Evolutionary conservation across 2,797 vertebrate species (phyloP).

Genomic region (Ceyx erithaca): DNA sequence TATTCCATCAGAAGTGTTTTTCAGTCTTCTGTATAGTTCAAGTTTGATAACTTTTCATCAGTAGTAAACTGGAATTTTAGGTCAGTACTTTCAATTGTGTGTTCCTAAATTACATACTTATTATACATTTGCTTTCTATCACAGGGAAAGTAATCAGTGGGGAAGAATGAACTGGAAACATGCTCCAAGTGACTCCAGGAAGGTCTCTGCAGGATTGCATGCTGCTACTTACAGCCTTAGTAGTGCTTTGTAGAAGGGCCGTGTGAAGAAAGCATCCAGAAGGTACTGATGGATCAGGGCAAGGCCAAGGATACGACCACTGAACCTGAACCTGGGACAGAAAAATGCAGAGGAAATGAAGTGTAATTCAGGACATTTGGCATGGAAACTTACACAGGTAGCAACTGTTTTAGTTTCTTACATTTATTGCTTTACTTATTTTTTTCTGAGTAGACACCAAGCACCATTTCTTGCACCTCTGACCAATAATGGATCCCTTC

Average conservation of each 20-base stretch:
- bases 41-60: not conserved
- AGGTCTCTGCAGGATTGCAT: not conserved
- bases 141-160: not conserved
- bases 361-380: not conserved
- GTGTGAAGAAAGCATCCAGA: constrained; percentile 90
- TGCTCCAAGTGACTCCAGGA: fast-evolving
- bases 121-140: not conserved
- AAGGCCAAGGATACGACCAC: constrained; percentile 95
- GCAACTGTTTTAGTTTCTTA: not conserved
- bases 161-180: not conserved
- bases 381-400: not conserved
- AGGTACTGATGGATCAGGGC: constrained; percentile 98
- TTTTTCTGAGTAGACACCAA: not conserved
- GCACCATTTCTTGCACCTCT: not conserved
- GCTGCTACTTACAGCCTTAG: constrained; percentile 89
- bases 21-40: not conserved
- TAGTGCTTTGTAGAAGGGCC: constrained; percentile 94
- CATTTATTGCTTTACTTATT: not conserved
- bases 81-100: not conserved
- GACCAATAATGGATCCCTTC: not conserved
- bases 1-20: not conserved
- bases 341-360: constrained; percentile 19
- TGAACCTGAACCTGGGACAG: constrained; percentile 92
- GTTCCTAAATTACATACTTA: not conserved
- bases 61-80: not conserved